Evolutionary conservation across 1,140 invertebrate species (phyloP).

Genomic region (Oppia nitens): DNA sequence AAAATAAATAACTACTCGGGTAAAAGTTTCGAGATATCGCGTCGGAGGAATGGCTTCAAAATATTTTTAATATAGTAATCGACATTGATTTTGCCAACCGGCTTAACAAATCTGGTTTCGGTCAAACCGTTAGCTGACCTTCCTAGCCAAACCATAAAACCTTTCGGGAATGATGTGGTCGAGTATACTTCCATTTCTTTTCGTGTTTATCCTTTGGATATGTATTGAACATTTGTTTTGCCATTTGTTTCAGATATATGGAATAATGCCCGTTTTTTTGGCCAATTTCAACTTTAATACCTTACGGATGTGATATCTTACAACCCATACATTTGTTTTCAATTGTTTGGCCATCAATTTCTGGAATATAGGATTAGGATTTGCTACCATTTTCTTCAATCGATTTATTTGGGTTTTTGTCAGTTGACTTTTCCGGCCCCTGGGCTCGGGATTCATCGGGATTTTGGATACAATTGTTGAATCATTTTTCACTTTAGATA

Average conservation of each 20-base stretch:
- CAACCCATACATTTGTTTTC: not conserved
- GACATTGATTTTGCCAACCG: not conserved
- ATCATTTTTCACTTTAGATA: not conserved
- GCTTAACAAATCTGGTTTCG: slow-evolving; percentile 1
- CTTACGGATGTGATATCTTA: not conserved
- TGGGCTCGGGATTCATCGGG: not conserved
- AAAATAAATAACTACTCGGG: no score
- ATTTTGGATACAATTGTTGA: not conserved
- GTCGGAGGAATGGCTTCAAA: not conserved
- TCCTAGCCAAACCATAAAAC: slow-evolving; percentile 1
- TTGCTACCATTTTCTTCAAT: not conserved
- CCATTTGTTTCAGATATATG: not conserved
- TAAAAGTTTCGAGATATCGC: not conserved
- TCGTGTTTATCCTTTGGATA: not conserved
- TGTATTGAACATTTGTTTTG: slow-evolving; percentile 1
- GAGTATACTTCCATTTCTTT: not conserved
- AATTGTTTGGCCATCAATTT: not conserved
- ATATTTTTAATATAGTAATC: slow-evolving; percentile 3
- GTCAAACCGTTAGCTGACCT: not conserved
- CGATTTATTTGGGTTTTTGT: not conserved
- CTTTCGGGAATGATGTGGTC: not conserved
- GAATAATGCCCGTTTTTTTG: not conserved
- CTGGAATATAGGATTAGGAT: not conserved
- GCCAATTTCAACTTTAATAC: not conserved
- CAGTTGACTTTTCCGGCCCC: not conserved